These are phyloP conservation scores for Cavia aperea DNA, from an alignment of 2,113 vertebrate species.

Conservation along the genomic window DNA sequence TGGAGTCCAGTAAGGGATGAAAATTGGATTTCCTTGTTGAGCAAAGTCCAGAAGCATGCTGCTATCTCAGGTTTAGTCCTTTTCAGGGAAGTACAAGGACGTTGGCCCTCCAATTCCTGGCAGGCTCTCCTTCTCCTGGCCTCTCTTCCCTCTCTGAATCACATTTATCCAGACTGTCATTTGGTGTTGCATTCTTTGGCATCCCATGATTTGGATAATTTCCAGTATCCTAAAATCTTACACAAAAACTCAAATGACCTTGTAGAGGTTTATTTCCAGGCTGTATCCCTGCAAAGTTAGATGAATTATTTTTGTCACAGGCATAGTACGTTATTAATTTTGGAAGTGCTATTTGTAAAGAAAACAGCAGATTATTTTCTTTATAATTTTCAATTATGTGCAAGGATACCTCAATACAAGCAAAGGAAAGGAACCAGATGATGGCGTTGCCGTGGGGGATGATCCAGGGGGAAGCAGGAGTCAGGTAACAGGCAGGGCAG, in stretches of 20 bases:
- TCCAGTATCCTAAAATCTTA: constrained; percentile 32
- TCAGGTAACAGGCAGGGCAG: background rate
- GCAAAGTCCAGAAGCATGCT: background rate
- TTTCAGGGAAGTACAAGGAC: background rate
- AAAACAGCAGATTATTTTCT: constrained; percentile 56
- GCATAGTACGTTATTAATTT: constrained; percentile 56
- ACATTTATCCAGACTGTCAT: background rate
- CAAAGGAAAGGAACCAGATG: constrained; percentile 14
- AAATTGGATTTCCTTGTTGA: constrained; percentile 9
- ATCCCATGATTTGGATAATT: constrained; percentile 38
- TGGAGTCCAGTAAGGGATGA: background rate
- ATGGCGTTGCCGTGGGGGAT: background rate
- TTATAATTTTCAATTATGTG: constrained; percentile 44
- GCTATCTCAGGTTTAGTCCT: background rate
- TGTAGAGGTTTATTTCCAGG: constrained; percentile 44
- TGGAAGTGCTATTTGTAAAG: constrained; percentile 48
- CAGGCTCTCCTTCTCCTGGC: background rate
- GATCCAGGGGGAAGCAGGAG: background rate
- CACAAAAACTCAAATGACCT: constrained; percentile 52
- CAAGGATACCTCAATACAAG: constrained; percentile 5
- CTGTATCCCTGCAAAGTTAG: constrained; percentile 19
- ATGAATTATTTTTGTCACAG: constrained; percentile 61
- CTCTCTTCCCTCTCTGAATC: background rate
- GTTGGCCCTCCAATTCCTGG: background rate
- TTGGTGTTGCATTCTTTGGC: constrained; percentile 30